Base-by-base conservation (phyloP, 2,888 invertebrate genomes). In the Torymus texanus region DNA sequence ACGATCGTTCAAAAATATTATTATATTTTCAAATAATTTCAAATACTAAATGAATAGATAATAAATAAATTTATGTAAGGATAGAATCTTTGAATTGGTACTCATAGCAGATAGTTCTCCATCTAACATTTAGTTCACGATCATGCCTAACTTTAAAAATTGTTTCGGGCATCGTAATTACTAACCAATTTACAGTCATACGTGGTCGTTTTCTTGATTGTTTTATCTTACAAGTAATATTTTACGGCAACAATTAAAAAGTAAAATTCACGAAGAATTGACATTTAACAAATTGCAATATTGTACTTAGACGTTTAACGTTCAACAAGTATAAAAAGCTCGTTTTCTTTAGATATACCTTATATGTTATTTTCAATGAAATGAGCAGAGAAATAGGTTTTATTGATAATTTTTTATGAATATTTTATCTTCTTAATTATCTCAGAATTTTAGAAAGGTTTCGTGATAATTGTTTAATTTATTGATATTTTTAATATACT, bases 241-340 rank as follows among this genome's bases (percentile, higher is more conserved):
- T 24, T 41, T 56, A 41, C 16, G 56, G 24, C 55, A 29, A 24
- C 58, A 74, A 66, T 58, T 58, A 59, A 66, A 74, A 24, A 58
- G 14, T 24, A 24, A 50, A 58, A 66, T 65, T 66, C 63, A 66
- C 11, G 18, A 18, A 56, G 55, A 51, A 58, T 65, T 65, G 63
- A 66, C 74, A 66, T 58, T 65, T 66, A 74, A 74, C 58, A 66
- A 65, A 73, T n/a, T 65, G 56, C 11, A 56, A 61, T 65, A 56
- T 73, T 41, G 18, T 73, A n/a, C n/a, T n/a, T n/a, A 65, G 66
- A 66, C 56, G 66, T 51, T 66, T 53, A 73, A 73, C 65, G 63
- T 24, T 73, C 24, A 74, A 74, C 66, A 74, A 74, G 74, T 74
- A 74, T 74, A 74, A 74, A 74, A 74, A 66, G 74, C 74, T 74